A percentile compares a stretch with the other conserved stretches of the same genome.
Conservation (phyloP, 1,140 invertebrate species). For the Argopecten irradians region DNA sequence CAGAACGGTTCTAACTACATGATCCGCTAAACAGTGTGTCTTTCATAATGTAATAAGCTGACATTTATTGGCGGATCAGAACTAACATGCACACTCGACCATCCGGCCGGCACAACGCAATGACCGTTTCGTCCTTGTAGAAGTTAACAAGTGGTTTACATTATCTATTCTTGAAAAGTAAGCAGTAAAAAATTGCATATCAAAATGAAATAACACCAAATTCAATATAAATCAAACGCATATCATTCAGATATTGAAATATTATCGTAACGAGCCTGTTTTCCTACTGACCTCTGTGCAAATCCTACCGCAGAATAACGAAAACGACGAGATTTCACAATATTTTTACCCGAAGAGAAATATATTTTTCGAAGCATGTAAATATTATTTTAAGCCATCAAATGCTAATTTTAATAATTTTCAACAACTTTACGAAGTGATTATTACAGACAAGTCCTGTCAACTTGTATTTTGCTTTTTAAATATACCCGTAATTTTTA, state of each 20-base stretch:
- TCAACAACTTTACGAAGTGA: neutral
- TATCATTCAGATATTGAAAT: neutral
- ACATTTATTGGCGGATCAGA: too few relatives aligned
- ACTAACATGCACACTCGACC: too few relatives aligned
- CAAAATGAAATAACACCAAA: too few relatives aligned
- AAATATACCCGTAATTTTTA: neutral
- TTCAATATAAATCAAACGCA: too few relatives aligned
- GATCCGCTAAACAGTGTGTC: too few relatives aligned
- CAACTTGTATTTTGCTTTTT: neutral
- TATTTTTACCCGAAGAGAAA: neutral
- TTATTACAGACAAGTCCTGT: neutral
- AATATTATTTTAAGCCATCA: constrained; percentile 16
- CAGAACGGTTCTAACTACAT: too few relatives aligned
- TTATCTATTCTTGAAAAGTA: neutral
- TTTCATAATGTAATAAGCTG: too few relatives aligned
- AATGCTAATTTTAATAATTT: neutral
- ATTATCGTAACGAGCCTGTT: neutral
- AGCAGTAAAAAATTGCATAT: neutral
- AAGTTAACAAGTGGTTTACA: neutral
- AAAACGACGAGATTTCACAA: neutral
- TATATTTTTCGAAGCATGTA: too few relatives aligned
- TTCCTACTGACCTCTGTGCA: neutral
- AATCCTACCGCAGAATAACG: neutral
- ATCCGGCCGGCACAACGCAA: neutral
- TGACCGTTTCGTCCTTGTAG: neutral